A percentile compares a stretch with the other conserved stretches of the same genome.
Evolutionary conservation across 2,888 invertebrate species (phyloP).

Genomic region (Eretmocerus hayati): DNA sequence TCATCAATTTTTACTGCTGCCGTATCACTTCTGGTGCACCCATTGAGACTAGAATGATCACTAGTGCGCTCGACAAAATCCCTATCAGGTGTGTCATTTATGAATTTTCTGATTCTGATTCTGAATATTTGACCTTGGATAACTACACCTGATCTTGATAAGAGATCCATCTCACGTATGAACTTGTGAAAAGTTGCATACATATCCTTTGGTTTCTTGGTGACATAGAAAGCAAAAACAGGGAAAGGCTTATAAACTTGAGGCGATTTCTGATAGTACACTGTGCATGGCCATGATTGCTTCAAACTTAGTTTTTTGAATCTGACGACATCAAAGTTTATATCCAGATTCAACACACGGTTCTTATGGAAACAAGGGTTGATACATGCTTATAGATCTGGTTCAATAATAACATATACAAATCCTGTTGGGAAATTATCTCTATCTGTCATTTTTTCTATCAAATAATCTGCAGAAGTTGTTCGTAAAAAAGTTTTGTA

Average conservation of each 20-base stretch:
- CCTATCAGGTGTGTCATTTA: conserved; percentile 21
- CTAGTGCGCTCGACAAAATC: background rate
- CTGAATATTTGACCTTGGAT: background rate
- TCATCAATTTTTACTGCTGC: conserved; percentile 1
- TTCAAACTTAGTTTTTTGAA: conserved; percentile 17
- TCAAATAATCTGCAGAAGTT: conserved; percentile 1
- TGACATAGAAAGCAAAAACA: conserved; percentile 21
- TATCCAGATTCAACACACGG: conserved; percentile 16
- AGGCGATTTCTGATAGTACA: conserved; percentile 8
- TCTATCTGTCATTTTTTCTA: conserved; percentile 11
- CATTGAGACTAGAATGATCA: conserved; percentile 1
- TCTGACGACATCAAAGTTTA: conserved; percentile 24
- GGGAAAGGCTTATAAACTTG: conserved; percentile 23
- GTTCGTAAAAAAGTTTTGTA: conserved; percentile 8
- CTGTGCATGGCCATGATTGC: conserved; percentile 22
- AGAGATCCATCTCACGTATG: conserved; percentile 21
- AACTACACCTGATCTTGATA: conserved; percentile 7
- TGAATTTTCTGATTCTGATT: conserved; percentile 14
- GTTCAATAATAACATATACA: conserved; percentile 20
- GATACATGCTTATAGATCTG: conserved; percentile 15
- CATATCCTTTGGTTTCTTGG: conserved; percentile 19
- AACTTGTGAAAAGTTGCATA: conserved; percentile 18
- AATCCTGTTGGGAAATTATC: conserved; percentile 15
- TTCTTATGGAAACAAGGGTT: conserved; percentile 6
- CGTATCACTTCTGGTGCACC: background rate